phyloP scores from a whole-genome alignment of 2,113 vertebrate species.

The Pachypanchax playfairii region DNA sequence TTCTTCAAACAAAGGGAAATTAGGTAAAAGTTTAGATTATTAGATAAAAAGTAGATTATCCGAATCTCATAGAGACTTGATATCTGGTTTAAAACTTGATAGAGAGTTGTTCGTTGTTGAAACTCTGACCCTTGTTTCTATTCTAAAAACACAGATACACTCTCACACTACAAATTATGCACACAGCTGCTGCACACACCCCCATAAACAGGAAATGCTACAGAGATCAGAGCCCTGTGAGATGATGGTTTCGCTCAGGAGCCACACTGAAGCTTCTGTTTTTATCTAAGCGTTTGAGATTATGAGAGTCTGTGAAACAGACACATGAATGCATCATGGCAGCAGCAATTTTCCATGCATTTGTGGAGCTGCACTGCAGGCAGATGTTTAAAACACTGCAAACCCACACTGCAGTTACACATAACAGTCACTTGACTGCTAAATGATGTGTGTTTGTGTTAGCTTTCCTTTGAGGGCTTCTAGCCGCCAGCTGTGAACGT shows the following conservation, averaged over 20 bases:
- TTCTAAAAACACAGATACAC: background rate
- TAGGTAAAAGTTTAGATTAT: too few species aligned
- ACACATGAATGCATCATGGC: background rate
- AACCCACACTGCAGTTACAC: conserved; percentile 24
- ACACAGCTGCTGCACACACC: background rate
- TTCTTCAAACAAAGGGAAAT: too few species aligned
- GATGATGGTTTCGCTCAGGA: conserved; percentile 26
- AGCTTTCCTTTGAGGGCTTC: conserved; percentile 8
- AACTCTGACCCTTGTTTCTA: conserved; percentile 6
- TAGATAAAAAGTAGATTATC: too few species aligned
- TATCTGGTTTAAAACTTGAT: too few species aligned
- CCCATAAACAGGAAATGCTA: conserved; percentile 6
- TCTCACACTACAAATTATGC: background rate
- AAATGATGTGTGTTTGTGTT: conserved; percentile 23
- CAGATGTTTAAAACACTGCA: conserved; percentile 50
- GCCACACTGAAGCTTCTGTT: conserved; percentile 8
- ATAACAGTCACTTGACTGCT: conserved; percentile 43
- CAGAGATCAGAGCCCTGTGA: conserved; percentile 15
- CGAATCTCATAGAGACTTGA: too few species aligned
- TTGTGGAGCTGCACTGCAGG: conserved; percentile 9
- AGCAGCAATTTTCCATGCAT: conserved; percentile 13
- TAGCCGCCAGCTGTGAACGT: conserved; percentile 42
- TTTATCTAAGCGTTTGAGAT: conserved; percentile 32
- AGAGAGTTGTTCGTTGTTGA: background rate
- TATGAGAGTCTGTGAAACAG: background rate